Conservation (phyloP, 2,113 vertebrate species). For the Cephalopterus ornatus region DNA sequence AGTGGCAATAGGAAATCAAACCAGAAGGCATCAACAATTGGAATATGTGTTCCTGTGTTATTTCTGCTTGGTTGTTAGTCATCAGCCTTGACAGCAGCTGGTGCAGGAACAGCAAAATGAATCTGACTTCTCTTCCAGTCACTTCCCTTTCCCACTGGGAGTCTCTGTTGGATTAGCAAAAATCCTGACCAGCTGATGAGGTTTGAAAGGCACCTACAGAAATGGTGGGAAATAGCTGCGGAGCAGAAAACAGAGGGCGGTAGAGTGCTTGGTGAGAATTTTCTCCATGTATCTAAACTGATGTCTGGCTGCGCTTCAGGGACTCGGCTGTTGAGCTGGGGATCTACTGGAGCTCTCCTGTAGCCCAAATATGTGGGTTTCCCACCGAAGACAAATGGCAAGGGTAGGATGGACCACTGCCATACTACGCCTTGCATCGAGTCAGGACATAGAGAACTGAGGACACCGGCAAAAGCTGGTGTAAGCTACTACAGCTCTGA, state of each 20-base stretch:
- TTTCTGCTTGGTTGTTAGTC: neutral
- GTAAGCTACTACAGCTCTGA: neutral
- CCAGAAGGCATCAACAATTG: neutral
- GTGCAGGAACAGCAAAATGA: neutral
- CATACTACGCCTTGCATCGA: accelerated
- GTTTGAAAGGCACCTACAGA: neutral
- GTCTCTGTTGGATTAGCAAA: slow-evolving; percentile 21
- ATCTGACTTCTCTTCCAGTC: neutral
- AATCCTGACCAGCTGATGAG: neutral
- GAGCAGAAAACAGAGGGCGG: neutral
- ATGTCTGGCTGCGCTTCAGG: neutral
- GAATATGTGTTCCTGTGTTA: neutral
- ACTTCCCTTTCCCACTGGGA: slow-evolving; percentile 2
- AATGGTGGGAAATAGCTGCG: neutral
- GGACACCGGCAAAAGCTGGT: neutral
- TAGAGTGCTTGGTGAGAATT: neutral
- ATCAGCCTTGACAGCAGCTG: neutral
- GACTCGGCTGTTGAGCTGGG: neutral
- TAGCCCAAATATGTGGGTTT: neutral
- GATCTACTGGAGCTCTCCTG: neutral
- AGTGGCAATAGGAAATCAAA: neutral
- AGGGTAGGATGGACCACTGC: neutral
- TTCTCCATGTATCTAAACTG: neutral
- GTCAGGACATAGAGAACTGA: neutral
- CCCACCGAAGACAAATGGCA: neutral